Base-by-base conservation (phyloP, 2,888 invertebrate genomes). In the Frankliniella fusca region DNA sequence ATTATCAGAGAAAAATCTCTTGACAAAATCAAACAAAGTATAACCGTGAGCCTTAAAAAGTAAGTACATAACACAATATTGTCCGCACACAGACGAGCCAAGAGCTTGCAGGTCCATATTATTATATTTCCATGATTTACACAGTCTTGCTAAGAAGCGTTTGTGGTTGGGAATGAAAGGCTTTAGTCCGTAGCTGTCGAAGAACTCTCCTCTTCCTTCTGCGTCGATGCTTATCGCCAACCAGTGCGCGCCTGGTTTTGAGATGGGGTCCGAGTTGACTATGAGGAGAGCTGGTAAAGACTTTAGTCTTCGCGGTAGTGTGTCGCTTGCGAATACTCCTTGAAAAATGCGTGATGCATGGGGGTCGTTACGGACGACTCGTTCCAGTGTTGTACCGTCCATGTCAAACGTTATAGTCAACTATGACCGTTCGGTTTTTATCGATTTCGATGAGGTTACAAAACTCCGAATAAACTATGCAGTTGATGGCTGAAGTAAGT, bases 401-500 rank as follows among this genome's bases (percentile, higher is more conserved):
- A 65, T 65, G 49, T 54, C 15, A 84, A 18, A 81, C 81, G 81
- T 80, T 81, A 80, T 80, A 85, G 81, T 85, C 85, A 9, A 83
- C 82, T n/a, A 83, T 83, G 8, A 85, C 83, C 80, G 84, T 84
- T 11, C 85, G 82, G 7, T 84, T 81, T 54, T 85, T 81, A 81
- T 86, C 85, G 9, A 86, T 85, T 82, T 86, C 85, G 18, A 87
- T 82, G 18, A 86, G 80, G 82, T 86, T 87, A 70, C 86, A 85
- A 80, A 85, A 86, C 82, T 86, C 86, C 0, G 85, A 84, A 81
- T 86, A 86, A 7, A 86, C 80, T 11, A 86, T 82, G 18, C 85
- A 85, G 80, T 85, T 85, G 3, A 86, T 50, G 11, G 85, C 84
- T 80, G 84, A 81, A 0, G 79, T 10, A 5, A 86, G 81, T 2